Conservation (phyloP, 2,797 vertebrate genomes). For the Zenarchopterus dispar region DNA sequence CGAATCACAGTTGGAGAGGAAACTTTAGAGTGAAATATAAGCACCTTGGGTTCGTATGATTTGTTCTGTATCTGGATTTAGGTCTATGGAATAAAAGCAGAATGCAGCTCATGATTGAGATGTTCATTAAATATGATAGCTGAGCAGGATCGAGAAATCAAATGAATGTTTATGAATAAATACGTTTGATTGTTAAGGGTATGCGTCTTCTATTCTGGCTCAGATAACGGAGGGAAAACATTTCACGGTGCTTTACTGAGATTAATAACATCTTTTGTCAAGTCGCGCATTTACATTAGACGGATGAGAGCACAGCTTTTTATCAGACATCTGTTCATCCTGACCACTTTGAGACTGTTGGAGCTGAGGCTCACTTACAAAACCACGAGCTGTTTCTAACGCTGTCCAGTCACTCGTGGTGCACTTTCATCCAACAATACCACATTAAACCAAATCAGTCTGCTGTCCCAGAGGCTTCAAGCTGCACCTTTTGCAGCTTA, state of each 20-base stretch:
- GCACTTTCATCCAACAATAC: conserved; percentile 80
- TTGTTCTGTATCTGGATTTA: conserved; percentile 39
- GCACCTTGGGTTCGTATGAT: conserved; percentile 40
- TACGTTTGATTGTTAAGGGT: conserved; percentile 4
- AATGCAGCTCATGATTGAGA: conserved; percentile 34
- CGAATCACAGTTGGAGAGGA: conserved; percentile 49
- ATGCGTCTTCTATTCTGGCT: conserved; percentile 40
- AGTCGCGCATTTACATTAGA: conserved; percentile 54
- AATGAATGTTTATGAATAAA: not conserved
- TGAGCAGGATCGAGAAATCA: conserved; percentile 38
- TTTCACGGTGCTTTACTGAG: conserved; percentile 43
- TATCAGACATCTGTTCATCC: conserved; percentile 71
- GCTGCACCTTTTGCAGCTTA: conserved; percentile 65
- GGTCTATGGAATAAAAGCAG: conserved; percentile 30
- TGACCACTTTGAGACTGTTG: conserved; percentile 59
- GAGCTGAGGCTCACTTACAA: conserved; percentile 44
- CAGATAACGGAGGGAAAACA: conserved; percentile 42
- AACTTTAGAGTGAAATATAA: conserved; percentile 58
- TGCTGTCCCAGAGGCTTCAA: conserved; percentile 69
- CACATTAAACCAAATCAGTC: conserved; percentile 80
- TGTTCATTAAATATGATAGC: conserved; percentile 36
- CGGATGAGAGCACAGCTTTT: conserved; percentile 63
- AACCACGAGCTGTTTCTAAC: conserved; percentile 76
- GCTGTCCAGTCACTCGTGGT: conserved; percentile 69
- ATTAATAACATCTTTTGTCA: conserved; percentile 65